phyloP scores from a whole-genome alignment of 1,140 invertebrate species.

The Drosophila funebris region DNA sequence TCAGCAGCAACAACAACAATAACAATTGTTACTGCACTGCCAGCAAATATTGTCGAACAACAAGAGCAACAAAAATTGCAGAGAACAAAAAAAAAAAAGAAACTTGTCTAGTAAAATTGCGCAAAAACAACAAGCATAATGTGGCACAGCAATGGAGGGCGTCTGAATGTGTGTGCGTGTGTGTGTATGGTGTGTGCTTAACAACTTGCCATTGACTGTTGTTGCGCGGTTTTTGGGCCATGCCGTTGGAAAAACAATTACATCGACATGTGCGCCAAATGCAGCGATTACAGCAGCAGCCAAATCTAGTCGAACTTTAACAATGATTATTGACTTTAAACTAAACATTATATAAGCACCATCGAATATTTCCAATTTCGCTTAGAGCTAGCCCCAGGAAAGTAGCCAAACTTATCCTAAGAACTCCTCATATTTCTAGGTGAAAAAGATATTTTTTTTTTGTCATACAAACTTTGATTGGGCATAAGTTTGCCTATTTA shows the following conservation, averaged over 20 bases:
- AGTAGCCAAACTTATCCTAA: neutral
- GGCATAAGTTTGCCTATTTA: constrained; percentile 21
- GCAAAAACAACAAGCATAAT: constrained; percentile 35
- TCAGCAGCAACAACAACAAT: constrained; percentile 18
- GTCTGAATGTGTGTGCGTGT: neutral
- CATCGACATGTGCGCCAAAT: constrained; percentile 22
- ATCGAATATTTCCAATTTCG: neutral
- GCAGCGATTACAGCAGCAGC: constrained; percentile 18
- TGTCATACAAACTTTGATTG: constrained; percentile 12
- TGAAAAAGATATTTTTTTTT: constrained; percentile 1
- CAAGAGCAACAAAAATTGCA: constrained; percentile 5
- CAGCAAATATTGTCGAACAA: constrained; percentile 20
- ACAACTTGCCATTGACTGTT: constrained; percentile 42
- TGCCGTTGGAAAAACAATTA: constrained; percentile 50
- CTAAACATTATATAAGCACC: neutral
- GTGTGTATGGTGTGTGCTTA: constrained; percentile 36
- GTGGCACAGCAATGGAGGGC: constrained; percentile 24
- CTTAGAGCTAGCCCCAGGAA: neutral
- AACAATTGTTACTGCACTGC: neutral
- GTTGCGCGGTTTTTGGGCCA: constrained; percentile 37
- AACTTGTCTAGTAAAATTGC: constrained; percentile 16
- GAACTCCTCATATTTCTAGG: neutral
- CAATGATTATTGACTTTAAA: neutral
- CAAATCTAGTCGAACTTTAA: constrained; percentile 11
- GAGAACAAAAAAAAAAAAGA: constrained; percentile 10